These are phyloP conservation scores for Hylaeus anthracinus DNA, from an alignment of 1,140 invertebrate species.

Conservation along the genomic window DNA sequence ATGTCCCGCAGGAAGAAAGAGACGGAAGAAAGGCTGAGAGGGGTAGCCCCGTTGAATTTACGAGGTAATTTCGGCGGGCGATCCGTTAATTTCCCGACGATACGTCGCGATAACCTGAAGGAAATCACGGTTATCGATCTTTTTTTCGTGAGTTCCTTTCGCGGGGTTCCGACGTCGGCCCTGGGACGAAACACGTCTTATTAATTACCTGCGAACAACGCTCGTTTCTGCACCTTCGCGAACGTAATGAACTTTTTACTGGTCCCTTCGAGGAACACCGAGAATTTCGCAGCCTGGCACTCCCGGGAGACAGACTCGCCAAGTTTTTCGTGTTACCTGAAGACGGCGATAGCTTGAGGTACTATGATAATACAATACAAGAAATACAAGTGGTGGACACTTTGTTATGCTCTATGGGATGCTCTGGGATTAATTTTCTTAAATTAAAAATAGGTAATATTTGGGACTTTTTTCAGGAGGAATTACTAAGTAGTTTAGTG, in stretches of 20 bases:
- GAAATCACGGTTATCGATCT: constrained; percentile 65
- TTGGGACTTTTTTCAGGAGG: too few relatives aligned
- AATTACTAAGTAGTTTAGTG: too few relatives aligned
- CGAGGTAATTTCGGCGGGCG: constrained; percentile 69
- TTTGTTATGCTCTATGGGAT: too few relatives aligned
- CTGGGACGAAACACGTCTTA: background rate
- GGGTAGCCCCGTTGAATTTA: constrained; percentile 56
- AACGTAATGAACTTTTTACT: background rate
- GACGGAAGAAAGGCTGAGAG: constrained; percentile 4
- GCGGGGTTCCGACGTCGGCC: background rate
- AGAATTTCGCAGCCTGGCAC: background rate
- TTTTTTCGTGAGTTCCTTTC: background rate
- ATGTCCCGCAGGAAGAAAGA: constrained; percentile 39
- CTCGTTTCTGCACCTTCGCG: background rate
- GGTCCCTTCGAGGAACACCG: too few relatives aligned
- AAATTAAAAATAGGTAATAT: too few relatives aligned
- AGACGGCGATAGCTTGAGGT: too few relatives aligned
- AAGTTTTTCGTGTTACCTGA: too few relatives aligned
- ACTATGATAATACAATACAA: too few relatives aligned
- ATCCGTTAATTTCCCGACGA: constrained; percentile 70
- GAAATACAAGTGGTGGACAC: too few relatives aligned
- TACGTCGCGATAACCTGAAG: constrained; percentile 59
- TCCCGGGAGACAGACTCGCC: too few relatives aligned
- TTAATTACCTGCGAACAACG: constrained; percentile 22
- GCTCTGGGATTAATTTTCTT: too few relatives aligned